Percentiles rank a stretch among this genome's conserved stretches.
Evolutionary conservation across 2,888 invertebrate genomes (phyloP).

Genomic region (Caenorhabditis panamensis): DNA sequence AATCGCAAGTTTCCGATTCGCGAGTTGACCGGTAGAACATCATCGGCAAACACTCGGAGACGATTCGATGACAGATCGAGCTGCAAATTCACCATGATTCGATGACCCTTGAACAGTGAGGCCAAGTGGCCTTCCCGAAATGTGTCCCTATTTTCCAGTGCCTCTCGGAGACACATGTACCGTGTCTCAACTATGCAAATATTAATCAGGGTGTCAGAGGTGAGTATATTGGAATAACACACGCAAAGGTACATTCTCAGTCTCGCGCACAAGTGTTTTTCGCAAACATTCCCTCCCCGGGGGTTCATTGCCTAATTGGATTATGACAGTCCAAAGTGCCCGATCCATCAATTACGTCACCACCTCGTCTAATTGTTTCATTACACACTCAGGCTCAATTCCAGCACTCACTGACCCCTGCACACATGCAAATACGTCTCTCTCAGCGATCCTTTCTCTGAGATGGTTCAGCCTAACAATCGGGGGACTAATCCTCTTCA

Average conservation of each 20-base stretch:
- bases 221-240: constrained; percentile 19
- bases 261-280: constrained; percentile 51
- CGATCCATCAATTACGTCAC: constrained; percentile 7
- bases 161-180: constrained; percentile 16
- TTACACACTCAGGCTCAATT: background rate
- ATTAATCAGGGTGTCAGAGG: constrained; percentile 44
- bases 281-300: constrained; percentile 23
- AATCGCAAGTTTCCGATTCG: constrained; percentile 67
- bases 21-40: constrained; percentile 64
- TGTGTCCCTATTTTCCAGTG: constrained; percentile 5
- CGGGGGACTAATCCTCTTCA: constrained; percentile 5
- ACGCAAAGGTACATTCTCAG: constrained; percentile 9
- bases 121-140: constrained; percentile 12
- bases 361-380: constrained; percentile 3
- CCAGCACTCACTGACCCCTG: constrained; percentile 8
- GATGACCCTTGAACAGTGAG: constrained; percentile 9
- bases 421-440: background rate
- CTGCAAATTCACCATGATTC: constrained; percentile 65
- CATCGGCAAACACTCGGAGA: constrained; percentile 60
- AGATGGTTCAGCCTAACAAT: constrained; percentile 4
- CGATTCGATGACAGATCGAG: constrained; percentile 76
- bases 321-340: constrained; percentile 15
- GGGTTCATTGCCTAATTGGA: constrained; percentile 18
- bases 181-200: constrained; percentile 45
- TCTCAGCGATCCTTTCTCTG: background rate